A percentile compares a stretch with the other conserved stretches of the same genome.
phyloP scores from a whole-genome alignment of 2,888 invertebrate genomes.

The Hirtodrosophila duncani region DNA sequence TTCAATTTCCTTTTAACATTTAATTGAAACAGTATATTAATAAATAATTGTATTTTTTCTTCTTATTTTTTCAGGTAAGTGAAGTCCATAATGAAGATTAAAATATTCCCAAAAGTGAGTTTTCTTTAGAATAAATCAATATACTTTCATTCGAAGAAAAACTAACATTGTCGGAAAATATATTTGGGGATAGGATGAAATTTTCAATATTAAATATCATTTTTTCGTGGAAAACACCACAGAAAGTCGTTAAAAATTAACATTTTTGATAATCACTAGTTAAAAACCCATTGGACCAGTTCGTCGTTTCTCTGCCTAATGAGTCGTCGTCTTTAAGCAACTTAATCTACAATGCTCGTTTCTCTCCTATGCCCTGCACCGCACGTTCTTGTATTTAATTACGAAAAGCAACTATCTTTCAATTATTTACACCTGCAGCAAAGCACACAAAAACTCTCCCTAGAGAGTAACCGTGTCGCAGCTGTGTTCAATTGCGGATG shows the following conservation, averaged over 20 bases:
- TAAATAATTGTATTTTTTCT: background rate
- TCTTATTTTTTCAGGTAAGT: slow-evolving; percentile 66
- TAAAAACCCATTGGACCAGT: too few species aligned
- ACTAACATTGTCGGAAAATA: too few species aligned
- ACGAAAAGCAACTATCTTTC: slow-evolving; percentile 71
- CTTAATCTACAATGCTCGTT: too few species aligned
- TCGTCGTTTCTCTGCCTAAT: too few species aligned
- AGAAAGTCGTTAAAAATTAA: too few species aligned
- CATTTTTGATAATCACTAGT: too few species aligned
- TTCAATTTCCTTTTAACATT: slow-evolving; percentile 53
- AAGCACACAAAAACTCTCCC: slow-evolving; percentile 39
- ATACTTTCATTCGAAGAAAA: too few species aligned
- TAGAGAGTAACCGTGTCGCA: slow-evolving; percentile 26
- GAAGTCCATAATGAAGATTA: slow-evolving; percentile 47
- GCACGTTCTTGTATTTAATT: slow-evolving; percentile 64
- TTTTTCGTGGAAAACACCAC: too few species aligned
- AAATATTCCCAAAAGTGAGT: slow-evolving; percentile 19
- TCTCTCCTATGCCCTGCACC: slow-evolving; percentile 19
- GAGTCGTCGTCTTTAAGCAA: too few species aligned
- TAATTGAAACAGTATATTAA: slow-evolving; percentile 56
- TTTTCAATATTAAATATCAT: too few species aligned
- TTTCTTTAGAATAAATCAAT: background rate
- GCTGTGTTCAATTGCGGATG: slow-evolving; percentile 34
- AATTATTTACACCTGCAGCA: slow-evolving; percentile 75
- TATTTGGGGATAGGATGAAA: too few species aligned